Evolutionary conservation across 2,113 vertebrate species (phyloP), one percentile per base, ranked within the genome.

Genomic region (Coturnix japonica): DNA sequence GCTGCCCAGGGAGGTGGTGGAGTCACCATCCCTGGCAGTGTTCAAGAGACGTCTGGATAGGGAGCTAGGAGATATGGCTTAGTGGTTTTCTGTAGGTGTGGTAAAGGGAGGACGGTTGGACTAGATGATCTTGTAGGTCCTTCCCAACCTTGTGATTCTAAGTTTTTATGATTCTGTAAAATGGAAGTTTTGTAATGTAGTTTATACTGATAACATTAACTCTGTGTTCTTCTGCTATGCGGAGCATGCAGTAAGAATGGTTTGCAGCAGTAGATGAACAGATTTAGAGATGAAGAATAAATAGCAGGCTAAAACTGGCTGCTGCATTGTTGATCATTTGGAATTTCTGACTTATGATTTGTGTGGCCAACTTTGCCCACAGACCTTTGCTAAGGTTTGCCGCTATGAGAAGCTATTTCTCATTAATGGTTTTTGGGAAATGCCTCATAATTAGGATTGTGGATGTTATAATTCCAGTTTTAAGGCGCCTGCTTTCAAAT

Each of bases 231-330:
- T 77, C 66, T 79, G 63, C 67, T 46, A 30, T 80, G 91, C 67
- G 35, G 85, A 89, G 39, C 85, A 85, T 43, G 33, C 9, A 9
- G 14, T 63, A 11, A 92, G 31, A 92, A 85, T 16, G 41, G 33
- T 85, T 89, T 91, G 53, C 63, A 89, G 59, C 31, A 86, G 49
- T 57, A 78, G 44, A 30, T 85, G 87, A 91, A 41, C 19, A 66
- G 23, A 33, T 33, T 26, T 59, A 33, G 23, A 81, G 49, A 61
- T 15, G 53, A 89, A 51, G 2, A 70, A 65, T 51, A 89, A 70
- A 44, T 56, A 37, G 21, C 35, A 49, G 44, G 44, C 14, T 84
- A 70, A 75, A 87, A 69, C 23, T 37, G 49, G 26, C 28, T 20
- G 5, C 33, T 92, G 7, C 54, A 59, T 30, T 89, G 87, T 41